Conservation (phyloP, 2,113 vertebrate species). For the Rana temporaria region DNA sequence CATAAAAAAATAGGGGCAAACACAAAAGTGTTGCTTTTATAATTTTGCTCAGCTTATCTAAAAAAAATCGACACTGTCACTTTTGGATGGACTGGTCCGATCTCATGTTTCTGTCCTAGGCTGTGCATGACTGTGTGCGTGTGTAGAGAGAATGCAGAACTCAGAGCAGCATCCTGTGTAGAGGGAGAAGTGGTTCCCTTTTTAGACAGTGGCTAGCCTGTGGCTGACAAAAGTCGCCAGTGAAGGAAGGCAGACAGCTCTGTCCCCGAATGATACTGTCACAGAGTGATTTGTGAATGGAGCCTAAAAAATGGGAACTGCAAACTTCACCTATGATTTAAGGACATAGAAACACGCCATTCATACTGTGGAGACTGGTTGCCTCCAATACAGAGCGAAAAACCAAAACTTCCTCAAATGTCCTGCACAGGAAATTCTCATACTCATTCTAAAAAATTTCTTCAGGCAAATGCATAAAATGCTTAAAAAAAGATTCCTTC, state of each 20-base stretch:
- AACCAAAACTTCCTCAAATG: background rate
- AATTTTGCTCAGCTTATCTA: too few species aligned
- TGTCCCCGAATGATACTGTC: background rate
- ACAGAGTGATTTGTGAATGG: conserved; percentile 10
- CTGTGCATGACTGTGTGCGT: background rate
- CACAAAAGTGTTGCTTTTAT: too few species aligned
- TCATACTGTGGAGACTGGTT: background rate
- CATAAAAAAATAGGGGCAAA: too few species aligned
- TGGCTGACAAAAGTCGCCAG: background rate
- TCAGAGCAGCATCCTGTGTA: background rate
- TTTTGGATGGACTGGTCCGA: too few species aligned
- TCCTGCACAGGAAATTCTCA: background rate
- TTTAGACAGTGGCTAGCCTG: conserved; percentile 6
- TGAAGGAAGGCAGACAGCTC: background rate
- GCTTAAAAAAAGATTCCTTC: too few species aligned
- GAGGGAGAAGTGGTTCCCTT: conserved; percentile 11
- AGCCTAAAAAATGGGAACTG: background rate
- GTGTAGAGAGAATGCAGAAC: conserved; percentile 5
- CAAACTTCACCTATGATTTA: background rate
- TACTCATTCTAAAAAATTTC: too few species aligned
- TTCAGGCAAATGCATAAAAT: too few species aligned
- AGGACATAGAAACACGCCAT: background rate
- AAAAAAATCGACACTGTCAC: too few species aligned
- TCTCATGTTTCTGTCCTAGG: too few species aligned
- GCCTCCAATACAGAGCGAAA: background rate